Conservation (phyloP, 2,113 vertebrate genomes). For the Sardina pilchardus region DNA sequence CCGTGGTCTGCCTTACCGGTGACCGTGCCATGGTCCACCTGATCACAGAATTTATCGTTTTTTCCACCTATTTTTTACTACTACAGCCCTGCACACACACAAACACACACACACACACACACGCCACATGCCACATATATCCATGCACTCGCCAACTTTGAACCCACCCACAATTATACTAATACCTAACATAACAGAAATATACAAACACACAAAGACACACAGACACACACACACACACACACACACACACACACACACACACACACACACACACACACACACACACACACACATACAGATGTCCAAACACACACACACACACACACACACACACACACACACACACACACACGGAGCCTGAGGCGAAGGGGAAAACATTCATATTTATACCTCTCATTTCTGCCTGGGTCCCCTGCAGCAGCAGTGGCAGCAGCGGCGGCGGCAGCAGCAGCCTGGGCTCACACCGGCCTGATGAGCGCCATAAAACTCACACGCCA, state of each 20-base stretch:
- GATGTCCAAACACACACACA: not conserved
- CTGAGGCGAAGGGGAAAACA: conserved; percentile 43
- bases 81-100: too few relatives aligned
- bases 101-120: not conserved
- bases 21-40: too few relatives aligned
- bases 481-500: conserved; percentile 57
- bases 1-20: too few relatives aligned
- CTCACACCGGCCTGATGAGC: conserved; percentile 50
- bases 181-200: not conserved
- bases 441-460: conserved; percentile 30
- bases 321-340: conserved; percentile 27
- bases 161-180: not conserved
- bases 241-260: not conserved
- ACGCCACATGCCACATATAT: not conserved
- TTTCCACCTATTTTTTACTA: too few relatives aligned
- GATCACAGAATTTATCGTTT: too few relatives aligned
- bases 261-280: not conserved
- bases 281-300: not conserved
- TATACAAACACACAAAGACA: not conserved
- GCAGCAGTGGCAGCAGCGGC: conserved; percentile 40
- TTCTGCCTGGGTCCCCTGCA: conserved; percentile 48
- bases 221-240: not conserved
- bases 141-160: not conserved
- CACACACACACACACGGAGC: conserved; percentile 40
- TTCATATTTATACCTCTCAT: conserved; percentile 55